Conservation (phyloP, 2,113 vertebrate genomes). For the Steatornis caripensis region DNA sequence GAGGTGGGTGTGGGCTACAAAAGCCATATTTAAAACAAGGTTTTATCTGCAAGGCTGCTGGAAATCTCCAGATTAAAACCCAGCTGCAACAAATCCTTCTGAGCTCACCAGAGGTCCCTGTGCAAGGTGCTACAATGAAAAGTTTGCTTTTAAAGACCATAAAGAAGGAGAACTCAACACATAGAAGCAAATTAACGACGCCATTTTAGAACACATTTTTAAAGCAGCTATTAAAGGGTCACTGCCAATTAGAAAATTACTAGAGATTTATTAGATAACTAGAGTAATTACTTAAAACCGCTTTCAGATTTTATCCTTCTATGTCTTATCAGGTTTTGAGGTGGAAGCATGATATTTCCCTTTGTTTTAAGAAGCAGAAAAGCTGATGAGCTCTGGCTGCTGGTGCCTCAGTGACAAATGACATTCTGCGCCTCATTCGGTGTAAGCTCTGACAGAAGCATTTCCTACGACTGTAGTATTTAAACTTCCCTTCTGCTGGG, state of each 20-base stretch:
- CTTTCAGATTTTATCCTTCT: neutral
- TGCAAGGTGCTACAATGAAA: neutral
- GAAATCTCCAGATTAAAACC: neutral
- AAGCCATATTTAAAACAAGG: neutral
- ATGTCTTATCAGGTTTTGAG: neutral
- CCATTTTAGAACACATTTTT: neutral
- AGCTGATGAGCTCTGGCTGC: neutral
- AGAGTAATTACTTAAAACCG: neutral
- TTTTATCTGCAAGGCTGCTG: neutral
- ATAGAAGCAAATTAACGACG: neutral
- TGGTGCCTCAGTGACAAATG: neutral
- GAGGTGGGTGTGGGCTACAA: neutral
- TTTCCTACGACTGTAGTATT: neutral
- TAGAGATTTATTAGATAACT: neutral
- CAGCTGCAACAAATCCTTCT: neutral
- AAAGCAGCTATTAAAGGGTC: neutral
- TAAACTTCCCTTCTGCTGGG: neutral
- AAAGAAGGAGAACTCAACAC: neutral
- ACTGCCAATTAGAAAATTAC: neutral
- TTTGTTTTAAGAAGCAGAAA: neutral
- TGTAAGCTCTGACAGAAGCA: neutral
- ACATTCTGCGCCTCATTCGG: neutral
- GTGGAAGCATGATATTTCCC: neutral
- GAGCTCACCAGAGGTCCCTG: neutral
- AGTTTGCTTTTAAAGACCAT: neutral